Evolutionary conservation across 2,113 vertebrate genomes (phyloP), one percentile per base, ranked within the genome.

Genomic region (Calonectris borealis): DNA sequence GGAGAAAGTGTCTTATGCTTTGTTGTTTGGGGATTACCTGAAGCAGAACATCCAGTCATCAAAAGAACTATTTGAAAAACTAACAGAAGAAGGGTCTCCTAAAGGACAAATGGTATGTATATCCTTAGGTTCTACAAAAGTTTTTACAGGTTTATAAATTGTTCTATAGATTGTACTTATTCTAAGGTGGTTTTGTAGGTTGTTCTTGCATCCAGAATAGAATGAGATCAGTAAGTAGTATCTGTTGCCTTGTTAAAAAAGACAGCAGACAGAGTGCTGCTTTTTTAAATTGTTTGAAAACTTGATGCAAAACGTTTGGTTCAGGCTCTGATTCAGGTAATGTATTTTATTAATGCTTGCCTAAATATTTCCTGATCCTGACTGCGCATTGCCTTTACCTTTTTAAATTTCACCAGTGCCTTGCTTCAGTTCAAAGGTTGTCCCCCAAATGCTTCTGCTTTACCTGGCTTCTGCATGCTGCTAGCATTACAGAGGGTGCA

Each of bases 1-100:
- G 98, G 99, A 99, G 98, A 99, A 99, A 95, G 99, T 99, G 84
- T 99, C 99, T 12, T 99, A 99, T 12, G 99, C 99, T 73, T 98
- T 99, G 97, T 91, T 99, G 95, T 99, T 99, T 85, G 99, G 99
- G n/a, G 99, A 99, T 94, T 99, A 99, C 96, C 87, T 99, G 95
- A 98, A 98, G 72, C 99, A 99, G 98, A 99, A 99, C 85, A 80
- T 99, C 92, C 98, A 98, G 5, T 97, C 98, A 44, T 99, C 99
- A 49, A 99, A 98, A 97, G 98, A 98, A 60, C 98, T 99, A 54
- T 99, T 99, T 97, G 99, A 99, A 98, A 99, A 99, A 88, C 97
- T 99, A n/a, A 98, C 98, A 0, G 97, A 99, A 48, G 99, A 99
- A 66, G 99, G 99, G 22, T 99, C 99, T 55, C 99, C 99, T 44